Conservation (phyloP, 64 coral and sea anemone species). For the Montipora cactus region DNA sequence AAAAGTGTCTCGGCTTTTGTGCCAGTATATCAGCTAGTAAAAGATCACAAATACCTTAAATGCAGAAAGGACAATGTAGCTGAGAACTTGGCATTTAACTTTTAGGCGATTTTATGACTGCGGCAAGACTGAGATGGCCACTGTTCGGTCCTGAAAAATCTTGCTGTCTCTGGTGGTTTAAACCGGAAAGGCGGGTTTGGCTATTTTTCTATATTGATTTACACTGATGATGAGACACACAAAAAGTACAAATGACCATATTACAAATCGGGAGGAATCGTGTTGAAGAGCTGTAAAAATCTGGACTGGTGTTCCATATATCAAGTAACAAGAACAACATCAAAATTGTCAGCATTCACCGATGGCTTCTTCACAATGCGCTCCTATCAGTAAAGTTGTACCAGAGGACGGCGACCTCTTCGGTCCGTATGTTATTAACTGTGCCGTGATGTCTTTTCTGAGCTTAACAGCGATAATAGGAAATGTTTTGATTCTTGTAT, state of each 20-base stretch:
- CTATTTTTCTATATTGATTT: neutral
- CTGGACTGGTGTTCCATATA: neutral
- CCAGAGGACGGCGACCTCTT: slow-evolving; percentile 12
- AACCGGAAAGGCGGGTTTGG: too few relatives aligned
- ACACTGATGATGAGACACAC: neutral
- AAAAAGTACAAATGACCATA: neutral
- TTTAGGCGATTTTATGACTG: too few relatives aligned
- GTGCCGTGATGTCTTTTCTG: neutral
- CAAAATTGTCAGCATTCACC: neutral
- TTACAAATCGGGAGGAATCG: neutral
- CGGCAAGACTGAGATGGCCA: too few relatives aligned
- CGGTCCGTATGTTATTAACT: slow-evolving; percentile 10
- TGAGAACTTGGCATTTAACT: too few relatives aligned
- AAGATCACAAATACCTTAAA: too few relatives aligned
- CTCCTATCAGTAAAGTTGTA: slow-evolving; percentile 10
- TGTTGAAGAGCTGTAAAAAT: neutral
- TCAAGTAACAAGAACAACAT: neutral
- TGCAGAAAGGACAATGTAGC: too few relatives aligned
- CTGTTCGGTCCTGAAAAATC: too few relatives aligned
- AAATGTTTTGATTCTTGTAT: neutral
- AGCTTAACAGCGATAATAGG: too few relatives aligned
- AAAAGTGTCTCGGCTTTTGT: too few relatives aligned
- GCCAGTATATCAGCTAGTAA: too few relatives aligned
- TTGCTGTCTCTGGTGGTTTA: neutral
- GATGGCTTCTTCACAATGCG: neutral